These are phyloP conservation scores for Zoroaster sp. DNA, from an alignment of 53 echinoderm and acorn worm species.

Conservation along the genomic window DNA sequence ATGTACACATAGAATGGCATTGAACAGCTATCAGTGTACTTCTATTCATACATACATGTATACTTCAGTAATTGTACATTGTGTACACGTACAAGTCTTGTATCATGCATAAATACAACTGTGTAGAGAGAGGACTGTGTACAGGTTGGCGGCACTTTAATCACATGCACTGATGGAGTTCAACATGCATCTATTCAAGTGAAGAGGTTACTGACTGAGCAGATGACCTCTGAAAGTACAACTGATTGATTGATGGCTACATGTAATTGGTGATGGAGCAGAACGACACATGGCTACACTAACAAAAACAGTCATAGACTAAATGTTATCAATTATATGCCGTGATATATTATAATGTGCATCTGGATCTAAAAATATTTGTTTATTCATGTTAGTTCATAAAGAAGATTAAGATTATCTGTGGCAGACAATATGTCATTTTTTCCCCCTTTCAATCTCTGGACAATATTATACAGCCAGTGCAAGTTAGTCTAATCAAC, in stretches of 20 bases:
- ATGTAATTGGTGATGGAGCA: slow-evolving; percentile 46
- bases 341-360: no score
- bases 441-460: not conserved
- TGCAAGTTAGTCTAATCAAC: slow-evolving; percentile 1
- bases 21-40: no score
- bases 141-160: not conserved
- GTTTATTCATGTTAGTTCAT: no score
- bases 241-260: slow-evolving; percentile 55
- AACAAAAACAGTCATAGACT: not conserved
- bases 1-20: no score
- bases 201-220: slow-evolving; percentile 46
- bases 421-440: no score
- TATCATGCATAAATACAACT: not conserved
- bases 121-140: not conserved
- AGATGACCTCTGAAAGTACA: slow-evolving; percentile 27
- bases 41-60: not conserved
- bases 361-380: no score
- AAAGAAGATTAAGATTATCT: no score
- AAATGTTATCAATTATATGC: no score
- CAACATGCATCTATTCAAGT: not conserved
- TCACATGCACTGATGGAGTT: not conserved
- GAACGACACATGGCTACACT: slow-evolving; percentile 2
- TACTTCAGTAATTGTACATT: not conserved
- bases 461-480: not conserved
- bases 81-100: not conserved